phyloP scores from a whole-genome alignment of 2,797 vertebrate genomes.

The Phataginus tetradactyla region DNA sequence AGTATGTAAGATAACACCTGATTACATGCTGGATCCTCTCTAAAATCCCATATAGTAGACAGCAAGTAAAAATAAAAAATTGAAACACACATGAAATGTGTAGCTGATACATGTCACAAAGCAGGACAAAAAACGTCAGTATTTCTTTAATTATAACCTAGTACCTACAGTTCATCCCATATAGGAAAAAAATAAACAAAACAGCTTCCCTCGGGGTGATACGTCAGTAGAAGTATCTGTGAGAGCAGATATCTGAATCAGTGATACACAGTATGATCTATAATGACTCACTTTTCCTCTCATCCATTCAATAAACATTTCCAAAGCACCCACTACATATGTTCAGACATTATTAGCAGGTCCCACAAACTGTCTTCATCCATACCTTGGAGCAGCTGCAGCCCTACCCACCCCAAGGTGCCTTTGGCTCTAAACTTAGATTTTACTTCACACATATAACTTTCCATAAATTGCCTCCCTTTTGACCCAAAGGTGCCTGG shows the following conservation, averaged over 20 bases:
- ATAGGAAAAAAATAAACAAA: slow-evolving; percentile 24
- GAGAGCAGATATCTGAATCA: not conserved
- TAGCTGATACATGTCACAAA: not conserved
- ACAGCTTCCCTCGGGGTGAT: not conserved
- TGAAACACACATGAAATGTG: not conserved
- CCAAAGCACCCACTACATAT: not conserved
- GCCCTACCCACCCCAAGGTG: not conserved
- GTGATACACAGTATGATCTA: not conserved
- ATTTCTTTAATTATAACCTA: not conserved
- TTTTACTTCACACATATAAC: not conserved
- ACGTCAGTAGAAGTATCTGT: not conserved
- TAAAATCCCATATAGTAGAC: slow-evolving; percentile 9
- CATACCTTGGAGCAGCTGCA: not conserved
- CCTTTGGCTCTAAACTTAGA: not conserved
- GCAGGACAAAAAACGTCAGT: slow-evolving; percentile 6
- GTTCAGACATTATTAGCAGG: not conserved
- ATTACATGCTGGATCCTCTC: not conserved
- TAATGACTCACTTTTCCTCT: not conserved
- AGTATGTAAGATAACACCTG: not conserved
- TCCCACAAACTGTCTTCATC: not conserved
- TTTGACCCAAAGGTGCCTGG: not conserved
- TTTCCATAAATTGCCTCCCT: not conserved
- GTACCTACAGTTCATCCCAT: not conserved
- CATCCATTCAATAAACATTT: not conserved
- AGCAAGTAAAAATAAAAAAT: slow-evolving; percentile 41